Base-by-base conservation (phyloP, 2,888 invertebrate species). In the Pheosia gnoma region DNA sequence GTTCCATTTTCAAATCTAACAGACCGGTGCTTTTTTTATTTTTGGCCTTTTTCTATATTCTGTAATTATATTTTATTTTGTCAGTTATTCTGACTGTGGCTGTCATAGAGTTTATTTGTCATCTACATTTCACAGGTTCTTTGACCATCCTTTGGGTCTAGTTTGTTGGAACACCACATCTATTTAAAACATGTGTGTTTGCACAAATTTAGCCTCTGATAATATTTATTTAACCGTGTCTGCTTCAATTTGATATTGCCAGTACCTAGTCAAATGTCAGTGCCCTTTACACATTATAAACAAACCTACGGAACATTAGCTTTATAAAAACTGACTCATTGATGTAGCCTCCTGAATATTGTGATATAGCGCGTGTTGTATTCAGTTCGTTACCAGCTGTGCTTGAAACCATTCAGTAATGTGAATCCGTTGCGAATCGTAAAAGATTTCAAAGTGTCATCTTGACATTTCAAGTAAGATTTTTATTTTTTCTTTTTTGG, bases 171-270 rank as follows among this genome's bases (percentile, higher is more conserved):
- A n/a, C n/a, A n/a, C 47, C 11, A 47, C 45, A 3, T 10, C 2
- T 47, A n/a, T 11, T n/a, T 9, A 47, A 43, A 43, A 9, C 9
- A 43, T 43, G 43, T 43, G 1, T 47, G n/a, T 47, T n/a, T 47
- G n/a, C 6, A 47, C 47, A 47, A 47, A 47, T 47, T n/a, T 47
- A n/a, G 11, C 47, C n/a, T 47, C n/a, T n/a, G n/a, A n/a, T 5
- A n/a, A 11, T 11, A 6, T 47, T 47, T 47, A n/a, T 47, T n/a
- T 47, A 4, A 47, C 11, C n/a, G 47, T 47, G n/a, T 11, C 47
- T n/a, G 47, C n/a, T 51, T 51, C 25, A 51, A 51, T 8, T 51
- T 53, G 11, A 53, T 38, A 53, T 37, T 53, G 53, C 37, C 37
- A 47, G 47, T 5, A 5, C 41, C 25, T 25, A 43, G 47, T 47